These are phyloP conservation scores for Eufriesea mexicana DNA, from an alignment of 1,140 invertebrate species.

Conservation along the genomic window DNA sequence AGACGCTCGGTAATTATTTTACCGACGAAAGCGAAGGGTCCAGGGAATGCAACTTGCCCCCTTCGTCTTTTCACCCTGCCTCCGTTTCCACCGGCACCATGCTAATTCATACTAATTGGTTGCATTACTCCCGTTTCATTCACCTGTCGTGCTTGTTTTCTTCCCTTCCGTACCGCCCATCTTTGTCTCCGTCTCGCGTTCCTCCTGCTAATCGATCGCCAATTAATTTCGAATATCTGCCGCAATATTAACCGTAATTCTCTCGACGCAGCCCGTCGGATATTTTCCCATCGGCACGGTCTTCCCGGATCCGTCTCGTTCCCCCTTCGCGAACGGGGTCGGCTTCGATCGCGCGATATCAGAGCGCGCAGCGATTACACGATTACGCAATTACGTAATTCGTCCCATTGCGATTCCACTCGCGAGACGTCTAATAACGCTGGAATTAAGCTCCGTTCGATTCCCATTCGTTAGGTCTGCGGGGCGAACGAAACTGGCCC, in stretches of 20 bases:
- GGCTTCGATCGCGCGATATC: not conserved
- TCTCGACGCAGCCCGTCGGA: no score
- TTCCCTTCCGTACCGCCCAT: not conserved
- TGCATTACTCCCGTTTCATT: conserved; percentile 64
- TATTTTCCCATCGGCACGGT: not conserved
- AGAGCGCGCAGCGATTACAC: not conserved
- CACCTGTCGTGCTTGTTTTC: conserved; percentile 20
- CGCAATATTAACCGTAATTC: not conserved
- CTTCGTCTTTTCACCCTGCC: not conserved
- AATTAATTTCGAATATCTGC: not conserved
- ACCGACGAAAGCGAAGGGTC: conserved; percentile 23
- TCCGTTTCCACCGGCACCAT: conserved; percentile 10
- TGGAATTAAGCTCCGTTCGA: not conserved
- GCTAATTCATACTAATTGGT: conserved; percentile 71
- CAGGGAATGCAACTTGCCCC: conserved; percentile 22
- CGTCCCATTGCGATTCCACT: not conserved
- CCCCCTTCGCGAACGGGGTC: no score
- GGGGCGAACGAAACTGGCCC: no score
- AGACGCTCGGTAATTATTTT: conserved; percentile 53
- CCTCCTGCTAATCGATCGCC: not conserved
- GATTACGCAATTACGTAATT: not conserved
- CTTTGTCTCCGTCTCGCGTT: not conserved
- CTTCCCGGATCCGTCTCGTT: no score
- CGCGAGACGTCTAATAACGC: not conserved
- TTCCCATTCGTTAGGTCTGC: not conserved